phyloP scores from a whole-genome alignment of 1,140 invertebrate species.

The Drosophila auraria region DNA sequence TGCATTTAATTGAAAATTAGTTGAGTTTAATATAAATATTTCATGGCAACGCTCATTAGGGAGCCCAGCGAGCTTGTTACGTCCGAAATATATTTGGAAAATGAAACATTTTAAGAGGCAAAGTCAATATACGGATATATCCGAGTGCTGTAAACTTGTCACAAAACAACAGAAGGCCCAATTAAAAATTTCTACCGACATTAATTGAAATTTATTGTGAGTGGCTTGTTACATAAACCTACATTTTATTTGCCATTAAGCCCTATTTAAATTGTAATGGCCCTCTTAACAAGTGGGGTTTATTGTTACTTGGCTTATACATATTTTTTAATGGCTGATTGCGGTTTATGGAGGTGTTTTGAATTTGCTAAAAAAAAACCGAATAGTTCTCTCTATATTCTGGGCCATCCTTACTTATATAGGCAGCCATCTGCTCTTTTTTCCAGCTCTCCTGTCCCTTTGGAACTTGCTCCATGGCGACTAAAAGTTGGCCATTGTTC shows the following conservation, averaged over 20 bases:
- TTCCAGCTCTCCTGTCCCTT: slow-evolving; percentile 1
- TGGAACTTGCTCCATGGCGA: slow-evolving; percentile 41
- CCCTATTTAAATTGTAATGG: slow-evolving; percentile 3
- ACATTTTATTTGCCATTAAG: slow-evolving; percentile 18
- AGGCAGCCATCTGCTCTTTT: slow-evolving; percentile 19
- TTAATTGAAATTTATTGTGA: slow-evolving; percentile 21
- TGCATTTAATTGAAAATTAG: slow-evolving; percentile 20
- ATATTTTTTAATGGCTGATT: slow-evolving; percentile 1
- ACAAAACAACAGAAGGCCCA: slow-evolving; percentile 10
- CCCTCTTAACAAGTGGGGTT: slow-evolving; percentile 1
- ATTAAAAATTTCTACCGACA: slow-evolving; percentile 13
- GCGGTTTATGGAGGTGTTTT: slow-evolving; percentile 14
- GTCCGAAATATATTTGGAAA: not conserved
- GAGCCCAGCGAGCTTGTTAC: not conserved
- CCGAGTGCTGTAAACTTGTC: slow-evolving; percentile 5
- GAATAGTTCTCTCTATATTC: not conserved
- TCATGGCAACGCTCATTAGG: not conserved
- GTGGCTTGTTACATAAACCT: not conserved
- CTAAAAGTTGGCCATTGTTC: slow-evolving; percentile 52
- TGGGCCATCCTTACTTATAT: slow-evolving; percentile 11
- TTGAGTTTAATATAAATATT: slow-evolving; percentile 34
- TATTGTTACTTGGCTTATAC: slow-evolving; percentile 5
- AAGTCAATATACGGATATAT: not conserved
- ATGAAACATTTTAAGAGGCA: not conserved
- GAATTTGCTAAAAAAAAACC: not conserved